phyloP scores from a whole-genome alignment of 2,888 invertebrate species.

The Zeuzera pyrina region DNA sequence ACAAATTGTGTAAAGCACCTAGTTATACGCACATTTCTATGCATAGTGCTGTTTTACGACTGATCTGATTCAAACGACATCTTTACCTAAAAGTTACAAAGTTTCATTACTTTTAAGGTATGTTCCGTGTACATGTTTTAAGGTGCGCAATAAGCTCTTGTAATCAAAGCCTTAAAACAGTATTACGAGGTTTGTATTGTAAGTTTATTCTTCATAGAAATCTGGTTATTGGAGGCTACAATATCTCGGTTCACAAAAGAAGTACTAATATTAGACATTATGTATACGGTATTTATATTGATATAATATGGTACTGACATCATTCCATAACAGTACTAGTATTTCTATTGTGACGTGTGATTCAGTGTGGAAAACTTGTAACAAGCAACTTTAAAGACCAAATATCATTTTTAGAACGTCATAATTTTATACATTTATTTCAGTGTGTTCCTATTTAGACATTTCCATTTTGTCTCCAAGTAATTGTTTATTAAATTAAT shows the following conservation, averaged over 20 bases:
- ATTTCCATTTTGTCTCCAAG: slow-evolving; percentile 43
- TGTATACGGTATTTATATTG: slow-evolving; percentile 16
- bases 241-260: slow-evolving; percentile 33
- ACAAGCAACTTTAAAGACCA: slow-evolving; percentile 36
- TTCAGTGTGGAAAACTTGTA: slow-evolving; percentile 24
- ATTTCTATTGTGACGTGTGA: slow-evolving; percentile 22
- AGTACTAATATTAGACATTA: slow-evolving; percentile 24
- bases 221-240: slow-evolving; percentile 53
- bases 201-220: slow-evolving; percentile 33
- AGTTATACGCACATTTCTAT: not conserved
- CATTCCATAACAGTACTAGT: slow-evolving; percentile 44
- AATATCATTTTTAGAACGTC: slow-evolving; percentile 37
- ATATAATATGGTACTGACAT: slow-evolving; percentile 35
- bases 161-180: slow-evolving; percentile 52
- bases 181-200: slow-evolving; percentile 47
- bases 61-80: no score
- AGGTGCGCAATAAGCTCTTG: slow-evolving; percentile 40
- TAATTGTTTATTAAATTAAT: slow-evolving; percentile 46
- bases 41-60: no score
- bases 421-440: slow-evolving; percentile 31
- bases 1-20: not conserved
- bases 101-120: slow-evolving; percentile 18
- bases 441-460: slow-evolving; percentile 63
- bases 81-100: slow-evolving; percentile 54
- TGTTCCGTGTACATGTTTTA: slow-evolving; percentile 29